Percentiles rank a stretch among this genome's conserved stretches.
Evolutionary conservation across 2,113 vertebrate species (phyloP).

Genomic region (Anoplopoma fimbria): DNA sequence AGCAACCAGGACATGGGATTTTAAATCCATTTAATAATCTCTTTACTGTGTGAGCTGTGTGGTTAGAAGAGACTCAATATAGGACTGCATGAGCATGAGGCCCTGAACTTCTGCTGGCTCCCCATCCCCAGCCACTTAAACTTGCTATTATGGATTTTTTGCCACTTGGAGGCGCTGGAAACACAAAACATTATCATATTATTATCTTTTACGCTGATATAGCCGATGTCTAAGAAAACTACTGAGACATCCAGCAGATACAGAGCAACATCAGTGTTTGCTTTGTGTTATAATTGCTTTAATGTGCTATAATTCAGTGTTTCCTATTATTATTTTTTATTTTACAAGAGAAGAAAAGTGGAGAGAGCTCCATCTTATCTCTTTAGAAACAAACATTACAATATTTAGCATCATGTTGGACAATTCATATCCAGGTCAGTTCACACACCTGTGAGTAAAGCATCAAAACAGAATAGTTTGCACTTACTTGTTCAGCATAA

Average conservation of each 20-base stretch:
- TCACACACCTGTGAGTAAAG: neutral
- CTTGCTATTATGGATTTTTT: neutral
- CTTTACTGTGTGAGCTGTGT: slow-evolving; percentile 21
- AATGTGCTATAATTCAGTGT: neutral
- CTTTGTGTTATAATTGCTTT: neutral
- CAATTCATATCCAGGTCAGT: neutral
- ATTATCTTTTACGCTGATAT: neutral
- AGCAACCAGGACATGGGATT: slow-evolving; percentile 16
- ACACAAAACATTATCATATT: neutral
- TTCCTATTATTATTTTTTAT: neutral
- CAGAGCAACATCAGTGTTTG: neutral
- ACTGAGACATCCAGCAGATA: neutral
- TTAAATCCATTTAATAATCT: slow-evolving; percentile 55
- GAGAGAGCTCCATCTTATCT: neutral
- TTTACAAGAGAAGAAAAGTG: neutral
- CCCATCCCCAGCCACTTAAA: neutral
- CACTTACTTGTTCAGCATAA: neutral
- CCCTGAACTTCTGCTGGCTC: neutral
- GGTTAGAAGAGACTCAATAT: slow-evolving; percentile 23
- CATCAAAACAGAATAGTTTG: neutral
- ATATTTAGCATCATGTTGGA: neutral
- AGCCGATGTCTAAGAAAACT: neutral
- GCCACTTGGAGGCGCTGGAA: neutral
- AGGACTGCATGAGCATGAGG: neutral
- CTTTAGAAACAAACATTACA: neutral